A percentile compares a stretch with the other conserved stretches of the same genome.
These are phyloP conservation scores for Zygothrica quintamaculata DNA, from an alignment of 2,888 invertebrate genomes.

Conservation along the genomic window DNA sequence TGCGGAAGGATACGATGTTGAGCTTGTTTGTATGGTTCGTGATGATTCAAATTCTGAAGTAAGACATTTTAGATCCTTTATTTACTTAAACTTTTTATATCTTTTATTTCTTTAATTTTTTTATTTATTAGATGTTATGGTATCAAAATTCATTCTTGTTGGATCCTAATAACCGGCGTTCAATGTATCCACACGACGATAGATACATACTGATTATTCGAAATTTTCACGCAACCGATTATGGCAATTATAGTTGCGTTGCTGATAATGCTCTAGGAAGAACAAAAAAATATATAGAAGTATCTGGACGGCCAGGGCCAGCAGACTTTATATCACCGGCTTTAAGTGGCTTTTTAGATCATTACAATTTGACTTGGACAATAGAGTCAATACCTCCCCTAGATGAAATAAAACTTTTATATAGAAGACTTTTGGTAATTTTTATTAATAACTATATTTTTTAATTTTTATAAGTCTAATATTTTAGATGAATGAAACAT, in stretches of 20 bases:
- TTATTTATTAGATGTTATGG: constrained; percentile 86
- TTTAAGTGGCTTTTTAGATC: constrained; percentile 86
- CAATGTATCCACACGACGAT: constrained; percentile 87
- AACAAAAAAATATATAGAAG: constrained; percentile 87
- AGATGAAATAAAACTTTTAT: constrained; percentile 87
- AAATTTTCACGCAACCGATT: constrained; percentile 87
- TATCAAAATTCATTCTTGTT: constrained; percentile 88
- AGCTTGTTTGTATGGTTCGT: constrained; percentile 87
- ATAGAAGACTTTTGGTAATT: constrained; percentile 87
- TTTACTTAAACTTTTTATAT: background rate
- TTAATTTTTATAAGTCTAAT: background rate
- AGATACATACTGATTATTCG: constrained; percentile 87
- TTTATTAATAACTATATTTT: background rate
- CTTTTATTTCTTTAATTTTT: background rate
- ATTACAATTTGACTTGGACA: constrained; percentile 88
- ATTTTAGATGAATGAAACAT: constrained; percentile 88
- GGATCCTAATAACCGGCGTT: constrained; percentile 87
- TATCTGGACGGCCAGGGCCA: constrained; percentile 88
- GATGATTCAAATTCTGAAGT: constrained; percentile 86
- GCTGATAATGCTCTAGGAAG: constrained; percentile 86
- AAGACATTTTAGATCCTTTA: constrained; percentile 45
- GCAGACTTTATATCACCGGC: constrained; percentile 87
- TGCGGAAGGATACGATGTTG: constrained; percentile 87
- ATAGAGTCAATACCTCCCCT: constrained; percentile 88
- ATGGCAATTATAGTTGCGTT: constrained; percentile 87